phyloP scores from a whole-genome alignment of 2,888 invertebrate genomes.

The Orthonevra nobilis region DNA sequence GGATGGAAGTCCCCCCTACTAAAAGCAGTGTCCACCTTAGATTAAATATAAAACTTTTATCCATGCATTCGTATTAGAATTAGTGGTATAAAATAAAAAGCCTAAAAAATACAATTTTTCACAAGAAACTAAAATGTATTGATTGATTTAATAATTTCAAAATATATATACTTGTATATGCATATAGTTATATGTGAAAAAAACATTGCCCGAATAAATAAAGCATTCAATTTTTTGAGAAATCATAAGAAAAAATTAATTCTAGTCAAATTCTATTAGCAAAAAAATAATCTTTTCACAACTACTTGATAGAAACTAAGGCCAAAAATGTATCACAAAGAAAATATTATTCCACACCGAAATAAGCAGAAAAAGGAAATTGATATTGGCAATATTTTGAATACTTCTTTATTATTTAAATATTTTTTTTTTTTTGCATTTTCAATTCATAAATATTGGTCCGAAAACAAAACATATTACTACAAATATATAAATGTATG shows the following conservation, averaged over 20 bases:
- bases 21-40: too few relatives aligned
- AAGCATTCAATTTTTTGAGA: slow-evolving; percentile 65
- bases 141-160: slow-evolving; percentile 1
- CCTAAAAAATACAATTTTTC: slow-evolving; percentile 49
- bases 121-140: slow-evolving; percentile 11
- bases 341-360: slow-evolving; percentile 67
- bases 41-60: slow-evolving; percentile 72
- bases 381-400: slow-evolving; percentile 77
- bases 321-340: slow-evolving; percentile 51
- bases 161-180: too few relatives aligned
- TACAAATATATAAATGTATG: slow-evolving; percentile 50
- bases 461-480: slow-evolving; percentile 62
- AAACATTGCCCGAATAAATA: slow-evolving; percentile 69
- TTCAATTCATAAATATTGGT: slow-evolving; percentile 19
- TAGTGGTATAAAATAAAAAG: slow-evolving; percentile 46
- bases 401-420: slow-evolving; percentile 2
- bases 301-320: slow-evolving; percentile 63
- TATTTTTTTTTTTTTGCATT: too few relatives aligned
- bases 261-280: slow-evolving; percentile 80
- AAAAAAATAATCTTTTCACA: slow-evolving; percentile 72
- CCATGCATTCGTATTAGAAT: slow-evolving; percentile 70
- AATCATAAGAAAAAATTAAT: slow-evolving; percentile 67
- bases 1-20: slow-evolving; percentile 79
- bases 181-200: slow-evolving; percentile 24
- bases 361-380: slow-evolving; percentile 73